A percentile compares a stretch with the other conserved stretches of the same genome.
phyloP scores from a whole-genome alignment of 1,140 invertebrate genomes.

The Ceratitis capitata region DNA sequence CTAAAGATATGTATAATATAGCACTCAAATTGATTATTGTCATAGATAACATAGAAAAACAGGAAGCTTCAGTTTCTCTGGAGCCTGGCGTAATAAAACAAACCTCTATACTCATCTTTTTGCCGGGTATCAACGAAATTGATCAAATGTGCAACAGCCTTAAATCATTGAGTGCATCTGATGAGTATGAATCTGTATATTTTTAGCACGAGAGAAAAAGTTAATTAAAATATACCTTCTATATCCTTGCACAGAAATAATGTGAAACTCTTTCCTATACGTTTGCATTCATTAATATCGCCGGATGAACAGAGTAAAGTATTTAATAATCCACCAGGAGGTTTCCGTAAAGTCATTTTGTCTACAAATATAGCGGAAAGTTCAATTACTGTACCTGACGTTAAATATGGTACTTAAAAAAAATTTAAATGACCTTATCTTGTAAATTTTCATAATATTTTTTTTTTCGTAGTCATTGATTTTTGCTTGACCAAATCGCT shows the following conservation, averaged over 20 bases:
- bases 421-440: neutral
- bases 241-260: constrained; percentile 34
- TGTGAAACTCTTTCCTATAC: constrained; percentile 50
- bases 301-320: constrained; percentile 53
- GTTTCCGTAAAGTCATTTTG: constrained; percentile 86
- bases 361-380: constrained; percentile 98
- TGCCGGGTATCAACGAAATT: constrained; percentile 88
- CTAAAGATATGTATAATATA: constrained; percentile 68
- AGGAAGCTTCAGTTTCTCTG: constrained; percentile 53
- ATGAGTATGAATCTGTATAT: constrained; percentile 48
- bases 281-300: constrained; percentile 59
- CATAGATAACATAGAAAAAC: constrained; percentile 77
- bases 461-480: constrained; percentile 83
- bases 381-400: constrained; percentile 93
- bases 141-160: constrained; percentile 67
- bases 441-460: constrained; percentile 23
- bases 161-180: constrained; percentile 30
- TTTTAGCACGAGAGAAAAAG: neutral
- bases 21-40: constrained; percentile 74
- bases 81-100: constrained; percentile 17
- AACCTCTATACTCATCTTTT: constrained; percentile 81
- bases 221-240: neutral
- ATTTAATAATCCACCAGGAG: constrained; percentile 65
- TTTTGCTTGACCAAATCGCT: constrained; percentile 92
- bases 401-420: constrained; percentile 78